These are phyloP conservation scores for Gobio gobio DNA, from an alignment of 2,113 vertebrate species.

Conservation along the genomic window DNA sequence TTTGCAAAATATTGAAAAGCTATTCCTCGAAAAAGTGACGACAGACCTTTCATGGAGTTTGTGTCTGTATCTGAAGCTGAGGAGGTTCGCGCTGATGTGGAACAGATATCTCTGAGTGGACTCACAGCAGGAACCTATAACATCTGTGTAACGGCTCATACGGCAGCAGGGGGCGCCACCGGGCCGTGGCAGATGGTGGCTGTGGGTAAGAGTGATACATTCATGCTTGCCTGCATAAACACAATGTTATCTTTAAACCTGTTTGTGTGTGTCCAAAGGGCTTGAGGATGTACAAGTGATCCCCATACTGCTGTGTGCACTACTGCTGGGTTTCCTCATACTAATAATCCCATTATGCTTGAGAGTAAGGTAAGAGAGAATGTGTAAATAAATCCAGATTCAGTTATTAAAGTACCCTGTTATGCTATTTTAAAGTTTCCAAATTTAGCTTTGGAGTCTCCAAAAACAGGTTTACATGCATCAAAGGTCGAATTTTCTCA, in stretches of 20 bases:
- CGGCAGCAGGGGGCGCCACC: slow-evolving; percentile 61
- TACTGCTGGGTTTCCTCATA: slow-evolving; percentile 35
- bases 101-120: slow-evolving; percentile 54
- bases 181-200: slow-evolving; percentile 57
- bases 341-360: slow-evolving; percentile 41
- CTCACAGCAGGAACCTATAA: slow-evolving; percentile 62
- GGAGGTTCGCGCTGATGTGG: slow-evolving; percentile 30
- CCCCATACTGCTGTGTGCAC: slow-evolving; percentile 27
- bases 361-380: slow-evolving; percentile 29
- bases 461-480: too few species aligned
- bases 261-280: slow-evolving; percentile 51
- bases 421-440: too few species aligned
- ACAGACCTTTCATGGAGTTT: background rate
- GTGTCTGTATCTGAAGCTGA: slow-evolving; percentile 46
- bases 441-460: too few species aligned
- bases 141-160: slow-evolving; percentile 66
- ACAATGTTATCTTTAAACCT: background rate
- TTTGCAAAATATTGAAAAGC: background rate
- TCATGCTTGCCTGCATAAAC: background rate
- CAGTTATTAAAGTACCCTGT: too few species aligned
- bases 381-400: background rate
- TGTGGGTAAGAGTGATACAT: slow-evolving; percentile 31
- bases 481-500: too few species aligned
- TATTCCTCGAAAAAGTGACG: background rate
- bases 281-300: slow-evolving; percentile 49